Conservation (phyloP, 1,140 invertebrate species). For the Heterodera carotae region DNA sequence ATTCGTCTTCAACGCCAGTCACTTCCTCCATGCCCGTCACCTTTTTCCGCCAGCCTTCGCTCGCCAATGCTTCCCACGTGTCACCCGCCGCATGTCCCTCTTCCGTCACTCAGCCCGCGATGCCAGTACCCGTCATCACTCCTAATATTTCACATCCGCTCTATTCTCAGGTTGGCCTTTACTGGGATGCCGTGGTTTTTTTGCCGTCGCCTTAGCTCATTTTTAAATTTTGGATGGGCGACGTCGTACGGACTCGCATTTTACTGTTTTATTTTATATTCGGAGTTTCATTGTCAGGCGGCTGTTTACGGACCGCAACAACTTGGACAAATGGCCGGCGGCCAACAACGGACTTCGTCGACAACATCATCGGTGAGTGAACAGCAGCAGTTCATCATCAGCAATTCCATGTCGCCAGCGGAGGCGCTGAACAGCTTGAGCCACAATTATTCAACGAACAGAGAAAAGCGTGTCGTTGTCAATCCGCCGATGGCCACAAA, state of each 20-base stretch:
- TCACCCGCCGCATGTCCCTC: background rate
- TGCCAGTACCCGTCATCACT: constrained; percentile 19
- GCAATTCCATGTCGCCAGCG: background rate
- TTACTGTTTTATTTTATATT: background rate
- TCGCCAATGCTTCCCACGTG: background rate
- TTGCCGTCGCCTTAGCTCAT: too few relatives aligned
- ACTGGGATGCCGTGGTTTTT: background rate
- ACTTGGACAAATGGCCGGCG: background rate
- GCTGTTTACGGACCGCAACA: constrained; percentile 2
- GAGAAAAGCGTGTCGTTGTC: background rate
- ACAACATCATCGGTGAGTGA: background rate
- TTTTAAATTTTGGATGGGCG: too few relatives aligned
- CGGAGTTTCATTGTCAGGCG: background rate
- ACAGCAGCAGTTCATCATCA: background rate
- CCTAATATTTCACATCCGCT: constrained; percentile 21
- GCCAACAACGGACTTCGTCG: background rate
- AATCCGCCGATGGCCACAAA: constrained; percentile 23
- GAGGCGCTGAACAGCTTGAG: background rate
- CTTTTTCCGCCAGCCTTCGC: background rate
- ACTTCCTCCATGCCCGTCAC: background rate
- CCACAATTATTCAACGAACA: background rate
- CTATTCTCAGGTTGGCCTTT: constrained; percentile 26
- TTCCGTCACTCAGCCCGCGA: constrained; percentile 12
- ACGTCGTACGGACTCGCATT: too few relatives aligned
- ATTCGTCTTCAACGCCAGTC: background rate